These are phyloP conservation scores for Pseudomyrmex dendroicus DNA, from an alignment of 1,140 invertebrate genomes.

Conservation along the genomic window DNA sequence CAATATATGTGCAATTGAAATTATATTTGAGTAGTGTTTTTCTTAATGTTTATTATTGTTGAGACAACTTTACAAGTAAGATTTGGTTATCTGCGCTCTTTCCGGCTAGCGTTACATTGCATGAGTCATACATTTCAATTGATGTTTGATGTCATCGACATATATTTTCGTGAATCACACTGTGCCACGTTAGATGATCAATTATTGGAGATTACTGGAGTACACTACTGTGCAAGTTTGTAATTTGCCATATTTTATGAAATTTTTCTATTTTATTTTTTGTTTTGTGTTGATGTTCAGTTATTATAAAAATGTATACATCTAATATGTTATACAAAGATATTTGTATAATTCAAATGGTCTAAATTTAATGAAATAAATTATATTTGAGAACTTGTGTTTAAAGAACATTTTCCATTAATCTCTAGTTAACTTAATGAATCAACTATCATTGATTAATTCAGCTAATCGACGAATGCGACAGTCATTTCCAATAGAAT, in stretches of 20 bases:
- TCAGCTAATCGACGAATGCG: no score
- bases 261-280: not conserved
- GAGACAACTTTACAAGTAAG: not conserved
- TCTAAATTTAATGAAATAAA: not conserved
- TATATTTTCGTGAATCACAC: not conserved
- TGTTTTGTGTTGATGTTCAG: not conserved
- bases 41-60: no score
- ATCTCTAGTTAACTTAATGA: no score
- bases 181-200: not conserved
- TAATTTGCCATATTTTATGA: not conserved
- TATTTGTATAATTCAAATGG: not conserved
- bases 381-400: not conserved
- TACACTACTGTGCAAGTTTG: not conserved
- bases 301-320: not conserved
- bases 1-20: no score
- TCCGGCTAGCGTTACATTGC: constrained; percentile 12
- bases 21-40: no score
- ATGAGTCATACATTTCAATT: constrained; percentile 35
- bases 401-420: no score
- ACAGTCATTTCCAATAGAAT: no score
- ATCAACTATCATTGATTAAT: no score
- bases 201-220: not conserved
- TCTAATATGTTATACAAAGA: not conserved
- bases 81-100: constrained; percentile 11
- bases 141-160: constrained; percentile 18